Percentiles rank a stretch among this genome's conserved stretches.
Evolutionary conservation across 2,888 invertebrate genomes (phyloP).

Genomic region (Hirtodrosophila alboralis): DNA sequence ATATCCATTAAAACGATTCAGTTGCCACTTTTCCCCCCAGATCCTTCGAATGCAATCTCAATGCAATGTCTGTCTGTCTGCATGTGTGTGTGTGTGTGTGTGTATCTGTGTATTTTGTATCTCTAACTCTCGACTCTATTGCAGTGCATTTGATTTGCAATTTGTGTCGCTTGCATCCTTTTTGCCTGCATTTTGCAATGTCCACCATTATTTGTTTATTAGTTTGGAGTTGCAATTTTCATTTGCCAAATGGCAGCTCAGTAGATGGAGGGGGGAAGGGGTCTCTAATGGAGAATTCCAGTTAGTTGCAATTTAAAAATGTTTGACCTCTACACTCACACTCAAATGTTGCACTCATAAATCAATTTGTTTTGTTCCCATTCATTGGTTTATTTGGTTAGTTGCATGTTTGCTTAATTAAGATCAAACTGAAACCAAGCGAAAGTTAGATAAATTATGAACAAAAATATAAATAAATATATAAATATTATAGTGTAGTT

Average conservation of each 20-base stretch:
- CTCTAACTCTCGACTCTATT: no score
- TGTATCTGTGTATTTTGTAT: constrained; percentile 9
- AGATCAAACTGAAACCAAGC: constrained; percentile 10
- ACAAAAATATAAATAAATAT: no score
- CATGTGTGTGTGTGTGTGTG: constrained; percentile 9
- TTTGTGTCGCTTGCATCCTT: constrained; percentile 71
- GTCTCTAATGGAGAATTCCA: not conserved
- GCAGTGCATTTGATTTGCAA: constrained; percentile 66
- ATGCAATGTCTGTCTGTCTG: constrained; percentile 38
- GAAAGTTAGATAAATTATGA: constrained; percentile 7
- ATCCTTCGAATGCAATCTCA: constrained; percentile 42
- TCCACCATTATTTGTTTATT: constrained; percentile 62
- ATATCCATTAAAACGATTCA: constrained; percentile 80
- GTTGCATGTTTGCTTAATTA: constrained; percentile 31
- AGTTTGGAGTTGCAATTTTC: constrained; percentile 56
- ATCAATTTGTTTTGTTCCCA: constrained; percentile 20
- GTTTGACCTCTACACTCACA: not conserved
- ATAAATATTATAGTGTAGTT: no score
- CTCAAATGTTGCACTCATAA: no score
- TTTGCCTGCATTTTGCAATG: constrained; percentile 14
- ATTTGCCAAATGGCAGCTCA: constrained; percentile 22
- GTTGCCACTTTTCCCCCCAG: constrained; percentile 51
- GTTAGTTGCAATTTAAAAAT: not conserved
- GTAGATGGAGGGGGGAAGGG: not conserved
- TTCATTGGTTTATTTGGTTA: constrained; percentile 8